Percentiles rank a stretch among this genome's conserved stretches.
These are phyloP conservation scores for Anagyrus pseudococci DNA, from an alignment of 2,888 invertebrate genomes.

Conservation along the genomic window DNA sequence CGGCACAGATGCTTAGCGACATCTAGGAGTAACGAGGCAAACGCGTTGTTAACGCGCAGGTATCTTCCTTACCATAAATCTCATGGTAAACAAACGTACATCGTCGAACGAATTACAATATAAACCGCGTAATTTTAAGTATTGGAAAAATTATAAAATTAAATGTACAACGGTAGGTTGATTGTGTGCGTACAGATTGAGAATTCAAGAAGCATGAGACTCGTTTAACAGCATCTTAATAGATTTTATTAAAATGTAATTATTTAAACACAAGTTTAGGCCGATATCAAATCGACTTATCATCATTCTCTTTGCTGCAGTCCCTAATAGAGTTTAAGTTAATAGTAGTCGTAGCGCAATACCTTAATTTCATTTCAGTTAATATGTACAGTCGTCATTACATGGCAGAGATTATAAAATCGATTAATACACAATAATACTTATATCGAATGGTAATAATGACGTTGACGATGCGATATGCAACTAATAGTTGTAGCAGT, in stretches of 20 bases:
- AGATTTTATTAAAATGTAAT: constrained; percentile 56
- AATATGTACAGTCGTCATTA: constrained; percentile 45
- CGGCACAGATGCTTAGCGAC: constrained; percentile 5
- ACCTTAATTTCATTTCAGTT: constrained; percentile 39
- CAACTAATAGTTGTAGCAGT: constrained; percentile 31
- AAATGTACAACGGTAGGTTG: too few relatives aligned
- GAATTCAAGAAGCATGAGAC: too few relatives aligned
- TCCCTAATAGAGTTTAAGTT: constrained; percentile 39
- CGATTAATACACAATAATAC: constrained; percentile 12
- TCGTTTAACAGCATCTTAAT: constrained; percentile 49
- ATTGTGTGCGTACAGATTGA: too few relatives aligned
- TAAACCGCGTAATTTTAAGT: too few relatives aligned
- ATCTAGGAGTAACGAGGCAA: constrained; percentile 5
- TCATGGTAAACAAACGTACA: not conserved
- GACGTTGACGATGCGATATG: constrained; percentile 22
- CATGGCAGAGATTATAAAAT: constrained; percentile 37
- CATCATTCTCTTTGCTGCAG: constrained; percentile 35
- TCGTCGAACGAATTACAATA: too few relatives aligned
- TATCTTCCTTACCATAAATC: constrained; percentile 6
- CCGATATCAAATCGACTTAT: constrained; percentile 45
- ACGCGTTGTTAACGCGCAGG: not conserved
- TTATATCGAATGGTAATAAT: constrained; percentile 16
- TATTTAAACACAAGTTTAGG: constrained; percentile 47
- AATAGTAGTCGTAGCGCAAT: constrained; percentile 37
- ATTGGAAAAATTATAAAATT: too few relatives aligned